A percentile compares a stretch with the other conserved stretches of the same genome.
phyloP scores from a whole-genome alignment of 2,888 invertebrate genomes.

The Geotrupes spiniger region DNA sequence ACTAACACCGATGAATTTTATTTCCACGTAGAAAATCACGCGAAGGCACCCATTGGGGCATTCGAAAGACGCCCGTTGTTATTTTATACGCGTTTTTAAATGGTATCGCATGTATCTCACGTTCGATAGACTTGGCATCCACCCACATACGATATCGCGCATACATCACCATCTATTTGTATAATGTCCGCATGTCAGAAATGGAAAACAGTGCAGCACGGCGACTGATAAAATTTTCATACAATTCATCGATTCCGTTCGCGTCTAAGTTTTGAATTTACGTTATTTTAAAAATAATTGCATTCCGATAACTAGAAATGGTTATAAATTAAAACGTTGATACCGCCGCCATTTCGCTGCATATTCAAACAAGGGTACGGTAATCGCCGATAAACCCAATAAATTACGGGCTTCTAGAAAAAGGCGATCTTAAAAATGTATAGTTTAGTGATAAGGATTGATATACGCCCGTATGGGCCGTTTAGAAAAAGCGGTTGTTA shows the following conservation, averaged over 20 bases:
- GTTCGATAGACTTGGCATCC: slow-evolving; percentile 43
- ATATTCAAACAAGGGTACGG: no score
- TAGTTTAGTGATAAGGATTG: no score
- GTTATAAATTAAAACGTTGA: no score
- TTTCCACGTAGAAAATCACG: slow-evolving; percentile 12
- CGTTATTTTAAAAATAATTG: no score
- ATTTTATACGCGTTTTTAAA: slow-evolving; percentile 39
- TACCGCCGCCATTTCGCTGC: no score
- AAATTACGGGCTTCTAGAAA: no score
- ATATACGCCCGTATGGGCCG: no score
- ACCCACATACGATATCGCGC: slow-evolving; percentile 40
- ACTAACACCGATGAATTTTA: slow-evolving; percentile 8
- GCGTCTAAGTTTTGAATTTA: no score
- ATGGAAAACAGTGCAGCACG: slow-evolving; percentile 25
- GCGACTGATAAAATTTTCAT: slow-evolving; percentile 13
- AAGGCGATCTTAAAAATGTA: no score
- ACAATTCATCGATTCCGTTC: slow-evolving; percentile 3
- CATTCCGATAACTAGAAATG: no score
- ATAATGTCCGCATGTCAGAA: slow-evolving; percentile 41
- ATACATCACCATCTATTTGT: slow-evolving; percentile 44
- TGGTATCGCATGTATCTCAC: slow-evolving; percentile 38
- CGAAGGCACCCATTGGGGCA: slow-evolving; percentile 36
- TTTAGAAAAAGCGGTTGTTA: no score
- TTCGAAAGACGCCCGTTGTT: slow-evolving; percentile 30
- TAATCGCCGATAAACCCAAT: no score